These are phyloP conservation scores for Xanthorhoe spadicearia DNA, from an alignment of 2,888 invertebrate genomes.

Conservation along the genomic window DNA sequence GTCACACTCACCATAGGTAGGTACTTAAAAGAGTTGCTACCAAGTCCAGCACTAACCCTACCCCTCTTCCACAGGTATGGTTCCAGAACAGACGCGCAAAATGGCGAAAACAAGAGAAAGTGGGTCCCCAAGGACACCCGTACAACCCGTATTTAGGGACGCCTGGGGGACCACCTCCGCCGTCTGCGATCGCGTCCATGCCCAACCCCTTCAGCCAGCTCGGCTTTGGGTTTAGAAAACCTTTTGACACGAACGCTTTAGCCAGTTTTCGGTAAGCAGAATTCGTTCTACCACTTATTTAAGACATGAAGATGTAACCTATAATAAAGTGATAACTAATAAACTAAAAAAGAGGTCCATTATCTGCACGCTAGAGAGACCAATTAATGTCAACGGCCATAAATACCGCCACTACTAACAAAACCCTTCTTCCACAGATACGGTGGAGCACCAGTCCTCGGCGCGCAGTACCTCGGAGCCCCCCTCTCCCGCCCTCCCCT, in stretches of 20 bases:
- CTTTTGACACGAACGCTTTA: slow-evolving; percentile 87
- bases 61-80: slow-evolving; percentile 90
- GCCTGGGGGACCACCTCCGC: slow-evolving; percentile 86
- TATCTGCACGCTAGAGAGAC: no score
- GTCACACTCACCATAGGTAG: no score
- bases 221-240: slow-evolving; percentile 90
- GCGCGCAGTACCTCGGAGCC: slow-evolving; percentile 82
- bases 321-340: no score
- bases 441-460: slow-evolving; percentile 68
- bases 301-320: no score
- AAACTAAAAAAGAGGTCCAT: no score
- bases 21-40: no score
- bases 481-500: slow-evolving; percentile 76
- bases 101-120: slow-evolving; percentile 97
- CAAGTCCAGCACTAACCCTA: not conserved
- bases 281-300: not conserved
- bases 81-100: slow-evolving; percentile 96
- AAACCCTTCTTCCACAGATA: slow-evolving; percentile 59
- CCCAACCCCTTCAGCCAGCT: slow-evolving; percentile 93
- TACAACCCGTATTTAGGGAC: slow-evolving; percentile 92
- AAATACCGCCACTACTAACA: no score
- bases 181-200: slow-evolving; percentile 90
- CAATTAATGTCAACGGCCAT: no score
- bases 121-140: slow-evolving; percentile 95
- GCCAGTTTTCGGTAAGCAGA: slow-evolving; percentile 87